These are phyloP conservation scores for Orthochromis indermauri DNA, from an alignment of 2,113 vertebrate species.

Conservation along the genomic window DNA sequence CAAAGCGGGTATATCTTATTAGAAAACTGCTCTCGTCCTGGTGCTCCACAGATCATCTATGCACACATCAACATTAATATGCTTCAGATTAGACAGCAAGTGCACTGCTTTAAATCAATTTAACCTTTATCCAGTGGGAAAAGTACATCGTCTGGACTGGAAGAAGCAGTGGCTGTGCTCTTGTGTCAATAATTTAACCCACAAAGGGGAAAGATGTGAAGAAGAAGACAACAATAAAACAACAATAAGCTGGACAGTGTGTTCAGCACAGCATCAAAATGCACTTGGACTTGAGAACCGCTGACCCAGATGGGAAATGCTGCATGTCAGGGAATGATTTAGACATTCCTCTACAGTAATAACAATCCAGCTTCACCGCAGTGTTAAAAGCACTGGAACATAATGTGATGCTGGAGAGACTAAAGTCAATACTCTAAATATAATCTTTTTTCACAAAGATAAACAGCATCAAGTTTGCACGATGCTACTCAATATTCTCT, in stretches of 20 bases:
- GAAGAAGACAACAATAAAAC: neutral
- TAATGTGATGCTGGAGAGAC: neutral
- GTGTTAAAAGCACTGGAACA: neutral
- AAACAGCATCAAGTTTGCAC: neutral
- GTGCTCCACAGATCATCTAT: neutral
- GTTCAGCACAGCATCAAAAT: neutral
- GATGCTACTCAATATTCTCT: neutral
- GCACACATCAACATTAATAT: neutral
- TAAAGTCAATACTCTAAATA: neutral
- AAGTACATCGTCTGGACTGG: neutral
- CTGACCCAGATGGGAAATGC: neutral
- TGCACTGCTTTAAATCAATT: neutral
- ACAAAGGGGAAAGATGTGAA: neutral
- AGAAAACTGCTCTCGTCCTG: neutral
- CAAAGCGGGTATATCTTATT: neutral
- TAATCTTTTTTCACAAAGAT: neutral
- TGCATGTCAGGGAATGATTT: neutral
- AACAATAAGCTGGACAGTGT: neutral
- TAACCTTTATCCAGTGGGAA: neutral
- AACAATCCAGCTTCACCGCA: neutral
- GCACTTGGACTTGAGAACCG: neutral
- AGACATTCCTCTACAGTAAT: neutral
- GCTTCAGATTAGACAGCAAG: neutral
- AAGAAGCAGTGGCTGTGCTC: neutral
- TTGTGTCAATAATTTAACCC: neutral